Evolutionary conservation across 2,113 vertebrate species (phyloP), one percentile per base, ranked within the genome.

Genomic region (Mus pahari): DNA sequence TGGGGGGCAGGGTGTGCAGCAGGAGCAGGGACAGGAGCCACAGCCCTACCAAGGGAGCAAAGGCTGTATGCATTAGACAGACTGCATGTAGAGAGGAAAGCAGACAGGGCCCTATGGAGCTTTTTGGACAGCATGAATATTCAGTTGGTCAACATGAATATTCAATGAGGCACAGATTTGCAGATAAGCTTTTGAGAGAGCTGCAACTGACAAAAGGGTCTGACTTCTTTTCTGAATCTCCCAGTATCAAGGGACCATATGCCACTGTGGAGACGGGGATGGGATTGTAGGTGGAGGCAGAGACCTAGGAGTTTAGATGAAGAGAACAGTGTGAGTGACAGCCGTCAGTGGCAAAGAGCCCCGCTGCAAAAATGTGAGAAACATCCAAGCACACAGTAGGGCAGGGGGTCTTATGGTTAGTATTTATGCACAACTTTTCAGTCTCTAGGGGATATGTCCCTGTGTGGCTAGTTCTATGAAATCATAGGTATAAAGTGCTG

Each of bases 121-220:
- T 95, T 75, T 91, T 70, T 5, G 19, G 50, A 55, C 11, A 58
- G 89, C 48, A 95, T 93, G 89, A 97, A 96, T 97, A 97, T 94
- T 97, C 94, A 96, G 66, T 60, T 73, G 95, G 66, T 58, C 86
- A 91, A n/a, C 81, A 92, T 91, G 94, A 94, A 97, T 97, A 97
- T 96, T 96, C 93, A 96, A 0, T 70, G 12, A 93, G 81, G 60
- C 75, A 90, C 74, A 96, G 84, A 95, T 90, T 13, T 73, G 31
- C 58, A 89, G 92, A 75, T 45, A 88, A 70, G 48, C 89, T 96
- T 62, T 87, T 70, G 58, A 62, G 58, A 62, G 71, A 91, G 84
- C 84, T 77, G n/a, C 42, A 55, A 87, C 20, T 77, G 89, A 90
- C 93, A 86, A 84, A 83, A 19, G 71, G 39, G 39, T 48, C 11